Evolutionary conservation across 2,888 invertebrate species (phyloP).

Genomic region (Rugalucina vietnamica): DNA sequence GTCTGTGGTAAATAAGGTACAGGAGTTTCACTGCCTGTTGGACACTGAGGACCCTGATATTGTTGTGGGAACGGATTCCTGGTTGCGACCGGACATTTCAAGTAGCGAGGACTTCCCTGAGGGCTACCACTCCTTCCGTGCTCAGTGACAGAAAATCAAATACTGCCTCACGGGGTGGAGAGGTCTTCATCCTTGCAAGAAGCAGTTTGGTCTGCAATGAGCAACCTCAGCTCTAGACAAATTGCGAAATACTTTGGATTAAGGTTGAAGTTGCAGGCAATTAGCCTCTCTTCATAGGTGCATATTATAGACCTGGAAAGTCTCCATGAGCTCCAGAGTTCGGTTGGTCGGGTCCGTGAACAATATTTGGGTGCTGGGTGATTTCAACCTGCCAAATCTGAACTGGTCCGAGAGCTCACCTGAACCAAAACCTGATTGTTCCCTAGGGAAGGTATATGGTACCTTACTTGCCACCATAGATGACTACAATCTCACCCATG

Average conservation of each 20-base stretch:
- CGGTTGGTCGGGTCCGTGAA: too few relatives aligned
- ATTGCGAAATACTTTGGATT: neutral
- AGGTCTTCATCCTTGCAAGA: neutral
- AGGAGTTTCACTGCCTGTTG: neutral
- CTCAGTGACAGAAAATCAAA: neutral
- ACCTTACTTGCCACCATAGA: too few relatives aligned
- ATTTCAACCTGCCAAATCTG: too few relatives aligned
- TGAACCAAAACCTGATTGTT: too few relatives aligned
- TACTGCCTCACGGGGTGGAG: neutral
- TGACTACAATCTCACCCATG: too few relatives aligned
- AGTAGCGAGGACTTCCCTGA: neutral
- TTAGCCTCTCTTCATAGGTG: neutral
- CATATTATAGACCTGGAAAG: neutral
- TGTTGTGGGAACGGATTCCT: neutral
- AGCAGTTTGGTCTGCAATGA: neutral
- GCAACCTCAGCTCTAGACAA: neutral
- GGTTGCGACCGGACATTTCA: neutral
- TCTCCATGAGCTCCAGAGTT: too few relatives aligned
- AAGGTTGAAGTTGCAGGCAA: neutral
- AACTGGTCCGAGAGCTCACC: too few relatives aligned
- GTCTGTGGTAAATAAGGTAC: neutral
- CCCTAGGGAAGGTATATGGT: too few relatives aligned
- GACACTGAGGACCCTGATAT: neutral
- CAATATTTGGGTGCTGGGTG: too few relatives aligned
- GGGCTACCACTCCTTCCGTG: neutral